Conservation (phyloP, 2,888 invertebrate species). For the Rhingia campestris region DNA sequence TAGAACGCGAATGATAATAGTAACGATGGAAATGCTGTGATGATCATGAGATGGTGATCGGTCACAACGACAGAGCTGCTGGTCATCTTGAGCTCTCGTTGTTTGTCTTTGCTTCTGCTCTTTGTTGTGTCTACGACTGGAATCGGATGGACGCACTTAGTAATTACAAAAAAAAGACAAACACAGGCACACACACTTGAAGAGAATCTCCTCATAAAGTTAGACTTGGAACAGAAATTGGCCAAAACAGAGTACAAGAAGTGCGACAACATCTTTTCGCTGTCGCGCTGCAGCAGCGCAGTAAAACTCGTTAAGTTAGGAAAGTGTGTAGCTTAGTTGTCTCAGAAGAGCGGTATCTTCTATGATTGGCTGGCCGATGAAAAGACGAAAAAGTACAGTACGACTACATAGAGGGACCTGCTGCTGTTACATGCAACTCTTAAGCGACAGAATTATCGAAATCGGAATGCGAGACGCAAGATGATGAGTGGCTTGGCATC, state of each 20-base stretch:
- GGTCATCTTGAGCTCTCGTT: not conserved
- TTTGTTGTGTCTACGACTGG: constrained; percentile 35
- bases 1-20: constrained; percentile 56
- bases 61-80: constrained; percentile 44
- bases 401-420: not conserved
- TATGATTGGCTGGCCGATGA: constrained; percentile 36
- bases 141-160: constrained; percentile 53
- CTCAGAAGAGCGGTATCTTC: constrained; percentile 26
- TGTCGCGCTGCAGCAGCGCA: constrained; percentile 20
- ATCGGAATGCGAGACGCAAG: constrained; percentile 55
- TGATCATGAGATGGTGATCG: constrained; percentile 15
- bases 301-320: constrained; percentile 43
- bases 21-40: constrained; percentile 35
- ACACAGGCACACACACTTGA: not conserved
- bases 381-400: not conserved
- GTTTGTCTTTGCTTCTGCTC: constrained; percentile 19
- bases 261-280: constrained; percentile 59
- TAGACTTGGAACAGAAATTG: constrained; percentile 48
- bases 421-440: constrained; percentile 24
- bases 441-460: constrained; percentile 65
- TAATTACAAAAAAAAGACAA: constrained; percentile 46
- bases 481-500: constrained; percentile 50
- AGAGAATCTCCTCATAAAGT: constrained; percentile 21
- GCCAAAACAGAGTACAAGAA: constrained; percentile 32
- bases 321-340: constrained; percentile 28